Percentiles rank a stretch among this genome's conserved stretches.
phyloP scores from a whole-genome alignment of 2,888 invertebrate species.

The Schizotus pectinicornis region DNA sequence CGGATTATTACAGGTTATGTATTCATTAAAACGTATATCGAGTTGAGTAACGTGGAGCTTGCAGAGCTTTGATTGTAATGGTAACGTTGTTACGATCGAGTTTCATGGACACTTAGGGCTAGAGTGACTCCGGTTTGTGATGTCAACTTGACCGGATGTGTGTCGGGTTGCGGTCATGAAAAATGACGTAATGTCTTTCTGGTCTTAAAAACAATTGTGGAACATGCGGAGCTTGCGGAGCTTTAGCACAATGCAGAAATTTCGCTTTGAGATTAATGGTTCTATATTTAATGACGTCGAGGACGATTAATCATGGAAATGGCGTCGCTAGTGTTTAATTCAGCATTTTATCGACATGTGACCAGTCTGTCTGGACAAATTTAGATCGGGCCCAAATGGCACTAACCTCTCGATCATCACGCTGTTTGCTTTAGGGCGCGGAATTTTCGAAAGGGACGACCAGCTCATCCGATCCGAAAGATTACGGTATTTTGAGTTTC shows the following conservation, averaged over 20 bases:
- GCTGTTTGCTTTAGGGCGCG: too few species aligned
- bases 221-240: not conserved
- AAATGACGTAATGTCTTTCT: not conserved
- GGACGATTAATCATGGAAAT: slow-evolving; percentile 9
- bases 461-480: too few species aligned
- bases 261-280: slow-evolving; percentile 1
- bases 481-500: too few species aligned
- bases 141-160: not conserved
- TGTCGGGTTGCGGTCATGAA: not conserved
- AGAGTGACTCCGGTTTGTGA: not conserved
- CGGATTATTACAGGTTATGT: slow-evolving; percentile 13
- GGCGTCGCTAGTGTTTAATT: slow-evolving; percentile 8
- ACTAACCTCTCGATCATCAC: too few species aligned
- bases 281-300: not conserved
- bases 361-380: not conserved
- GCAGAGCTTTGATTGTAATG: not conserved
- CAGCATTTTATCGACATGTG: slow-evolving; percentile 7
- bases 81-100: not conserved
- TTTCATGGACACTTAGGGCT: not conserved
- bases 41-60: not conserved
- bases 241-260: not conserved
- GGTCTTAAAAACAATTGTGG: not conserved
- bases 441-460: too few species aligned
- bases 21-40: slow-evolving; percentile 13
- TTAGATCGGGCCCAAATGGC: too few species aligned